These are phyloP conservation scores for Saccopteryx leptura DNA, from an alignment of 2,113 vertebrate species.

Conservation along the genomic window DNA sequence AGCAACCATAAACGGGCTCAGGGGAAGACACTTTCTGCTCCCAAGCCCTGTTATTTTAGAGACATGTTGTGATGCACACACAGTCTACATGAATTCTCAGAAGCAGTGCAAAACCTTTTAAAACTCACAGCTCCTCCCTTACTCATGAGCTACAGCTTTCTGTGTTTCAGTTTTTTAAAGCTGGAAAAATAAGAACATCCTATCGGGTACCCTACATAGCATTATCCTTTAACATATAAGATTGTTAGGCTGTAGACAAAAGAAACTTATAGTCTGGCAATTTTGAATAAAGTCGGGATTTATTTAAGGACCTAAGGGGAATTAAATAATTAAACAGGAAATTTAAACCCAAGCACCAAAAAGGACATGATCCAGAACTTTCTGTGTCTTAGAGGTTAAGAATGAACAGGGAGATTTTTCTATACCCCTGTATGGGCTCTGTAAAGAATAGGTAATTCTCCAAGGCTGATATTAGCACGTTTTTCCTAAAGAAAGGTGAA, in stretches of 20 bases:
- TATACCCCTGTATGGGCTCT: background rate
- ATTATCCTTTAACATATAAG: background rate
- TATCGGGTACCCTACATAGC: background rate
- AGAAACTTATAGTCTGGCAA: background rate
- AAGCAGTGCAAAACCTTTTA: background rate
- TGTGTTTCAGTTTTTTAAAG: background rate
- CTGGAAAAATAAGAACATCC: background rate
- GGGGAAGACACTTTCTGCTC: background rate
- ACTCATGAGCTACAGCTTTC: background rate
- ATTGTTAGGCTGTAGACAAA: background rate
- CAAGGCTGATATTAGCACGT: background rate
- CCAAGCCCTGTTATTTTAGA: background rate
- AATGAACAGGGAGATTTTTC: background rate
- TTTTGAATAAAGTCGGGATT: background rate
- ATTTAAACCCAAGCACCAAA: background rate
- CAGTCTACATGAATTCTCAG: background rate
- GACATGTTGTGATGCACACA: background rate
- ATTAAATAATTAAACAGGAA: constrained; percentile 32
- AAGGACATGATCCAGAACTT: background rate
- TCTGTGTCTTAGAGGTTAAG: background rate
- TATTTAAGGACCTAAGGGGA: background rate
- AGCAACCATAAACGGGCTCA: background rate
- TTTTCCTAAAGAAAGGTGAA: background rate
- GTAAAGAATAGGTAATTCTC: background rate
- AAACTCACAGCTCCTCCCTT: background rate